Percentiles rank a stretch among this genome's conserved stretches.
Conservation (phyloP, 2,888 invertebrate species). For the Epistrophe eligans region DNA sequence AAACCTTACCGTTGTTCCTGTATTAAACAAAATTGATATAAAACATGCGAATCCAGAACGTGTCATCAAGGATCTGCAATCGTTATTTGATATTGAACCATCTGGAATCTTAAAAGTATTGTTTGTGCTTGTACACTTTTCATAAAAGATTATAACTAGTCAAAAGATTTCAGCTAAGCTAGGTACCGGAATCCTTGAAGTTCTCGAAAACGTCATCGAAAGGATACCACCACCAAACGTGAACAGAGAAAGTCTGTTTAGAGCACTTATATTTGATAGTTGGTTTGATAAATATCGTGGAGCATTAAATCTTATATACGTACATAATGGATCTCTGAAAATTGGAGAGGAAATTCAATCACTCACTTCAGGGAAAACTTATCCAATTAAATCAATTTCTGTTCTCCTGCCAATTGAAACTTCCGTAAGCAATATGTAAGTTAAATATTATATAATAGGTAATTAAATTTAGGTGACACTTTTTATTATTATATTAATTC, state of each 20-base stretch:
- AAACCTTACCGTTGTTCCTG: constrained; percentile 93
- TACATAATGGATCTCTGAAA: constrained; percentile 90
- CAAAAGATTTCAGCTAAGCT: constrained; percentile 93
- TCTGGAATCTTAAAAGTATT: constrained; percentile 89
- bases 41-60: constrained; percentile 94
- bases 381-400: constrained; percentile 91
- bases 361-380: constrained; percentile 88
- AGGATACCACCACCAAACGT: constrained; percentile 90
- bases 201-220: constrained; percentile 91
- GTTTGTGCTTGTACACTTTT: not conserved
- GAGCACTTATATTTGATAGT: constrained; percentile 95
- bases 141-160: not conserved
- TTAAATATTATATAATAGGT: too few relatives aligned
- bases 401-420: constrained; percentile 92
- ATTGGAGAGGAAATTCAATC: constrained; percentile 91
- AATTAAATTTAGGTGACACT: too few relatives aligned
- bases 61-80: constrained; percentile 91
- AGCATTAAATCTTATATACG: constrained; percentile 90
- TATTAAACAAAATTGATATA: constrained; percentile 98
- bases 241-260: constrained; percentile 86
- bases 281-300: constrained; percentile 96
- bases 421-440: constrained; percentile 87
- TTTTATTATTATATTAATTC: too few relatives aligned
- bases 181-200: constrained; percentile 91
- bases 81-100: constrained; percentile 92